phyloP scores from a whole-genome alignment of 92 coral and sea anemone genomes.

The Heteractis magnifica region DNA sequence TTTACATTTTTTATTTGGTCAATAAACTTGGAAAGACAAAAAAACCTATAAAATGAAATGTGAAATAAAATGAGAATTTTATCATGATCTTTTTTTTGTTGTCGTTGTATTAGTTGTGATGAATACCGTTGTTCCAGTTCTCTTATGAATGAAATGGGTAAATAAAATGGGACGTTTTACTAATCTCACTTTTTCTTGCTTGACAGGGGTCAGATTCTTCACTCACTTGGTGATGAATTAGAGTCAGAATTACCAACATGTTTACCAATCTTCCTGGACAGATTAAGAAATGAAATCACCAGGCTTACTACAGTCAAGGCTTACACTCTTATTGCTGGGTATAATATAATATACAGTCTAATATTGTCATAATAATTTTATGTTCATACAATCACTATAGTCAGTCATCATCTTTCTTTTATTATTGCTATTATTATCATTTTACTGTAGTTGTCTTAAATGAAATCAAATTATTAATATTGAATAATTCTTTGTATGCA shows the following conservation, averaged over 20 bases:
- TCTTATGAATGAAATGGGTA: background rate
- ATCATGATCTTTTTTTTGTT: no score
- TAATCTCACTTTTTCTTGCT: background rate
- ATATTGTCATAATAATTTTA: background rate
- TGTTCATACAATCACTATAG: background rate
- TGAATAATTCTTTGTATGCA: no score
- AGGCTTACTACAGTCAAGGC: slow-evolving; percentile 97
- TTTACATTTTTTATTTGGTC: no score
- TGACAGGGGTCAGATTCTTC: slow-evolving; percentile 92
- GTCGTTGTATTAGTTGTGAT: no score
- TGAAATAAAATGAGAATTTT: background rate
- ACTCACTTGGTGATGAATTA: slow-evolving; percentile 91
- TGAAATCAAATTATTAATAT: no score
- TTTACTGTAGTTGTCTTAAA: no score
- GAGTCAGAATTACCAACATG: slow-evolving; percentile 72
- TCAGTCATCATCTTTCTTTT: background rate
- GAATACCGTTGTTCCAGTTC: no score
- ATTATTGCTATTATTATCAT: no score
- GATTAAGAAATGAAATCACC: slow-evolving; percentile 95
- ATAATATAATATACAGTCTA: background rate
- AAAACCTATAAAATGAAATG: background rate
- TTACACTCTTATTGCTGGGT: slow-evolving; percentile 93
- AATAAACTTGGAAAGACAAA: no score
- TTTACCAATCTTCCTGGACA: slow-evolving; percentile 94
- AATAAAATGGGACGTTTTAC: background rate